These are phyloP conservation scores for Amphipyra tragopoginis DNA, from an alignment of 2,888 invertebrate genomes.

Conservation along the genomic window DNA sequence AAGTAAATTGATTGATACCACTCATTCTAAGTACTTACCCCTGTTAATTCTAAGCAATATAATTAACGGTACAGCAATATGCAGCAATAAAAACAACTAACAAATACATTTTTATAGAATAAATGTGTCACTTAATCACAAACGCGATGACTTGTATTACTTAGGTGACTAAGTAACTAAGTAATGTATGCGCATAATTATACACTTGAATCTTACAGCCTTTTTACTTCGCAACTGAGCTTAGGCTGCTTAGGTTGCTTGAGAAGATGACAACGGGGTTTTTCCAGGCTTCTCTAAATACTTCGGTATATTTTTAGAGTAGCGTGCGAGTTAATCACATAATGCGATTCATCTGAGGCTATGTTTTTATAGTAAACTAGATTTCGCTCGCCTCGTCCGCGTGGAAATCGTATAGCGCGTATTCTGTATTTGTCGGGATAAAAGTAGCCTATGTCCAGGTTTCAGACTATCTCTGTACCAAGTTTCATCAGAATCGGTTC, in stretches of 20 bases:
- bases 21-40: too few species aligned
- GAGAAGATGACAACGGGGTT: constrained; percentile 30
- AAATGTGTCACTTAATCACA: constrained; percentile 21
- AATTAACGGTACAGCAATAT: too few species aligned
- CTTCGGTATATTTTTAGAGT: constrained; percentile 4
- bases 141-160: constrained; percentile 53
- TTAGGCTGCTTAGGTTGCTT: constrained; percentile 22
- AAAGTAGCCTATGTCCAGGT: too few species aligned
- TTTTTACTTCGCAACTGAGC: constrained; percentile 21
- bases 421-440: too few species aligned
- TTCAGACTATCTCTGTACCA: too few species aligned
- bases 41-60: too few species aligned
- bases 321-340: neutral
- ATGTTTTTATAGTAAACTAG: too few species aligned
- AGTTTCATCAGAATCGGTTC: too few species aligned
- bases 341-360: neutral
- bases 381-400: too few species aligned
- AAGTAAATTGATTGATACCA: too few species aligned
- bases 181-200: constrained; percentile 75
- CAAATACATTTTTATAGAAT: neutral
- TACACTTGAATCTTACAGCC: constrained; percentile 24
- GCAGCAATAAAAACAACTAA: too few species aligned
- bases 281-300: constrained; percentile 20
- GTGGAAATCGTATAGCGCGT: too few species aligned
- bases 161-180: constrained; percentile 24